phyloP scores from a whole-genome alignment of 2,797 vertebrate species.

The Myotis planiceps region DNA sequence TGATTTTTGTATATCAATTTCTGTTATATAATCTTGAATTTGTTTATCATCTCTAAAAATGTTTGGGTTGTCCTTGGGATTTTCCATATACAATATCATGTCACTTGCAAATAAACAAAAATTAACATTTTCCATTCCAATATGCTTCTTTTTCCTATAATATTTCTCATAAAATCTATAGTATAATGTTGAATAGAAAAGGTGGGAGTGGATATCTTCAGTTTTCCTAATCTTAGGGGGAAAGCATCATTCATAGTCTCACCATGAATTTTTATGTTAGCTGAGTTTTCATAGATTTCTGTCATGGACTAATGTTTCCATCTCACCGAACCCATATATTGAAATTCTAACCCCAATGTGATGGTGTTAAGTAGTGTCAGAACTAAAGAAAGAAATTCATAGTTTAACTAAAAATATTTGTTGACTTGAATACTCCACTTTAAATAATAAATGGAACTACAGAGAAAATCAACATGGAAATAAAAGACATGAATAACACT shows the following conservation, averaged over 20 bases:
- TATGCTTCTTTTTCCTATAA: not conserved
- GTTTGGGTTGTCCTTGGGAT: too few relatives aligned
- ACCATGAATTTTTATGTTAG: not conserved
- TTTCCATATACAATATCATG: not conserved
- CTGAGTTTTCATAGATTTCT: not conserved
- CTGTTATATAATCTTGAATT: not conserved
- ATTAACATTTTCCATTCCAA: not conserved
- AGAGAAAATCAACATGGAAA: not conserved
- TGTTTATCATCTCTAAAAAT: not conserved
- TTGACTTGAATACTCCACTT: not conserved
- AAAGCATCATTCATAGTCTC: not conserved
- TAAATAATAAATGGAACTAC: not conserved
- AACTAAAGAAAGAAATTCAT: not conserved
- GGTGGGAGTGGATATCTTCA: not conserved
- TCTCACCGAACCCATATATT: not conserved
- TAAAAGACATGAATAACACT: not conserved
- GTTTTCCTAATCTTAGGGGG: not conserved
- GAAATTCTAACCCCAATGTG: not conserved
- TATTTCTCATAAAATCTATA: not conserved
- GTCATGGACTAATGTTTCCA: not conserved
- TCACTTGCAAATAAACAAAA: not conserved
- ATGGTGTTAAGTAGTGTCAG: not conserved
- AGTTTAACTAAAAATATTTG: not conserved
- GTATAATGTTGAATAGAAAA: not conserved
- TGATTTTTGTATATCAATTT: not conserved